Evolutionary conservation across 2,797 vertebrate genomes (phyloP), one percentile per base, ranked within the genome.

Genomic region (Sebastes flavidus): DNA sequence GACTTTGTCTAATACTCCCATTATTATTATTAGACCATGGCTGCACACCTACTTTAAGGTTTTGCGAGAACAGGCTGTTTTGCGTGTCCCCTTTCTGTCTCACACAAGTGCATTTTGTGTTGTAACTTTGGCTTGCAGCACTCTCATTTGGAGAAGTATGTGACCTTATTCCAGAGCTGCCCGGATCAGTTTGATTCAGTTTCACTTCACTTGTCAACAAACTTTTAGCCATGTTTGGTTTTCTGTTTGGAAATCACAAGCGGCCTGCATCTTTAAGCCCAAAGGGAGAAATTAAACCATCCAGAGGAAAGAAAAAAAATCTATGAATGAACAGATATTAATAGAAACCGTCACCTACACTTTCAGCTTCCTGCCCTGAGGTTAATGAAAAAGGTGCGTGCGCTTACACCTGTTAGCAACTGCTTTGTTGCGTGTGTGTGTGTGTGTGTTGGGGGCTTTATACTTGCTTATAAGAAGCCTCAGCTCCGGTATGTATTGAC

Each of bases 81-180:
- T 65, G 16, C 13, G 1, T 38, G n/a, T 69, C 32, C 2, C 10
- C 24, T 65, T 65, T 42, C 20, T 46, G n/a, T 76, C 30, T 81
- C 13, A 9, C 24, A 36, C 8, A 20, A 24, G 52, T 30, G 29
- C 34, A 46, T 80, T 68, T 77, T 16, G 34, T 46, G 59, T 84
- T 65, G 1, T 58, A 29, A 68, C 60, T 66, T 55, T 56, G 56
- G 74, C 73, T 75, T 29, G 58, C 60, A n/a, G 42, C 25, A 1
- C 24, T 61, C 30, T 65, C 32, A 9, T 59, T 84, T 65, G 65
- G 71, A 75, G 25, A 82, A 82, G 32, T 27, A 49, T 69, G 36
- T 69, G 78, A 81, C 83, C 81, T 80, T 56, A 38, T 81, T 75
- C 56, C 62, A 68, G 75, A 76, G 73, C 72, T 77, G 61, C 58